Percentiles rank a stretch among this genome's conserved stretches.
Evolutionary conservation across 2,888 invertebrate genomes (phyloP).

Genomic region (Julus scanicus): DNA sequence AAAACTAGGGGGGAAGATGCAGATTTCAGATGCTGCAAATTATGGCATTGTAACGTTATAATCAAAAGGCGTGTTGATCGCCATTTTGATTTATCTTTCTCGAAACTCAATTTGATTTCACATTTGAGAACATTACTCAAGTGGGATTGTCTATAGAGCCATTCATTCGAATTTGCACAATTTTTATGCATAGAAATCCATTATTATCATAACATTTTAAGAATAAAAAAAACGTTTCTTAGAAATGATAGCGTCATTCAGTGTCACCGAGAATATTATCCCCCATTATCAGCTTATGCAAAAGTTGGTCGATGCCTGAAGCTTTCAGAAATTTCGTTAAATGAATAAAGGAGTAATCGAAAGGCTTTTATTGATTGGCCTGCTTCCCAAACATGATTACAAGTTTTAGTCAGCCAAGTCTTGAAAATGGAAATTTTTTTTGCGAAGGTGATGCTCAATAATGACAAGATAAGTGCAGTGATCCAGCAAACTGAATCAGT

Average conservation of each 20-base stretch:
- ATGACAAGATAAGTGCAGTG: slow-evolving; percentile 29
- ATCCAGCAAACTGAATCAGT: slow-evolving; percentile 2
- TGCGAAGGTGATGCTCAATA: not conserved
- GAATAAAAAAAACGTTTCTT: not conserved
- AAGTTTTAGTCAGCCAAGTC: not conserved
- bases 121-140: not conserved
- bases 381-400: not conserved
- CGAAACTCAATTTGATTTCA: not conserved
- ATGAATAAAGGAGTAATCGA: slow-evolving; percentile 6
- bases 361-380: slow-evolving; percentile 21
- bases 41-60: not conserved
- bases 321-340: not conserved
- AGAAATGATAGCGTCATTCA: not conserved
- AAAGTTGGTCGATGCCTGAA: not conserved
- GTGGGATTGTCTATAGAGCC: not conserved
- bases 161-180: not conserved
- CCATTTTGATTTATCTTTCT: not conserved
- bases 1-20: not conserved
- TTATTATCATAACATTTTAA: not conserved
- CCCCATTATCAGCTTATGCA: slow-evolving; percentile 28
- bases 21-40: not conserved
- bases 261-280: not conserved
- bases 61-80: not conserved
- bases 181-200: not conserved
- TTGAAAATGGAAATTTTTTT: not conserved